These are phyloP conservation scores for Oplegnathus fasciatus DNA, from an alignment of 2,113 vertebrate genomes.

Conservation along the genomic window DNA sequence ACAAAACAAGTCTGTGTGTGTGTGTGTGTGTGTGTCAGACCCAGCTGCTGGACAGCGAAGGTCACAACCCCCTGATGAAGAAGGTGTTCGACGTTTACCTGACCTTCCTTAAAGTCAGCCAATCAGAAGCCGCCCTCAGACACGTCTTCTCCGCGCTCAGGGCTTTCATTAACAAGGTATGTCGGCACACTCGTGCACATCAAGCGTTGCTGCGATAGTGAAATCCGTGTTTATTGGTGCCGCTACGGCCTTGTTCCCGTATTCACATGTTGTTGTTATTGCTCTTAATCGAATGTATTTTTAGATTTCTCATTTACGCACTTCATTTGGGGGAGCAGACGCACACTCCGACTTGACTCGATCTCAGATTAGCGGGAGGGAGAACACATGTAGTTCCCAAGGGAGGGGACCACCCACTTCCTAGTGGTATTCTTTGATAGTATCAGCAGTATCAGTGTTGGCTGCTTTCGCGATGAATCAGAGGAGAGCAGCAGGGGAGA, in stretches of 20 bases:
- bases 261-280: neutral
- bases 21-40: constrained; percentile 79
- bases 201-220: neutral
- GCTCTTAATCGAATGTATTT: neutral
- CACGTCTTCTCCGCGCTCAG: constrained; percentile 94
- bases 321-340: rapidly evolving
- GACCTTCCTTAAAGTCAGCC: constrained; percentile 93
- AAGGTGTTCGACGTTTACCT: constrained; percentile 97
- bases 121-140: constrained; percentile 92
- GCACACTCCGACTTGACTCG: neutral
- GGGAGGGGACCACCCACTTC: neutral
- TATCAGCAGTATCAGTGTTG: neutral
- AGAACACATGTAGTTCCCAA: neutral
- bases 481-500: neutral
- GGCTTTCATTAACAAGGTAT: constrained; percentile 96
- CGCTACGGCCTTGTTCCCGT: neutral
- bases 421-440: neutral
- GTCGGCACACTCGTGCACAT: neutral
- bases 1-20: neutral
- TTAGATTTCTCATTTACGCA: neutral
- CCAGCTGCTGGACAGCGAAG: constrained; percentile 93
- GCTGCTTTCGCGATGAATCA: constrained; percentile 24
- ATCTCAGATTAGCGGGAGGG: neutral
- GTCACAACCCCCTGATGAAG: constrained; percentile 96
- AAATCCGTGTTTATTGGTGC: neutral